Conservation (phyloP, 2,888 invertebrate genomes). For the Tyria jacobaeae region DNA sequence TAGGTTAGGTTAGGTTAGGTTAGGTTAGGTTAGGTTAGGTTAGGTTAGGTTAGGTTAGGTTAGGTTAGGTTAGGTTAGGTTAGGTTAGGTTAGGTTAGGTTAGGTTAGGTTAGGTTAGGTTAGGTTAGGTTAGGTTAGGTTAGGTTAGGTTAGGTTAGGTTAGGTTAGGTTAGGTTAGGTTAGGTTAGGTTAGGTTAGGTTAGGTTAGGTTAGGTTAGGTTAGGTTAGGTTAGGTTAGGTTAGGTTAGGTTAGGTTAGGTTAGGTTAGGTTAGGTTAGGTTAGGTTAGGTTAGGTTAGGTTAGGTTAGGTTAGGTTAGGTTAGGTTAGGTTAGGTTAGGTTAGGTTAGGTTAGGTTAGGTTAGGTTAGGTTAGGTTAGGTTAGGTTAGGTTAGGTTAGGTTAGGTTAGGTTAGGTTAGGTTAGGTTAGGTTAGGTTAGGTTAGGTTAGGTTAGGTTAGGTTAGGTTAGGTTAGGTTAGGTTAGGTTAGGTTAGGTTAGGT, state of each 20-base stretch:
- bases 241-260: conserved; percentile 28
- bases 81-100: conserved; percentile 29
- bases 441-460: conserved; percentile 25
- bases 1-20: conserved; percentile 36
- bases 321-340: conserved; percentile 28
- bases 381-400: conserved; percentile 31
- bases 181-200: conserved; percentile 28
- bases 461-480: conserved; percentile 26
- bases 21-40: conserved; percentile 35
- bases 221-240: conserved; percentile 30
- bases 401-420: conserved; percentile 25
- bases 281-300: conserved; percentile 35
- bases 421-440: conserved; percentile 25
- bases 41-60: conserved; percentile 35
- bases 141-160: conserved; percentile 24
- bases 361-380: conserved; percentile 34
- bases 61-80: conserved; percentile 29
- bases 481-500: conserved; percentile 26
- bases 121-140: conserved; percentile 35
- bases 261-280: conserved; percentile 35
- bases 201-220: conserved; percentile 31
- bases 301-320: conserved; percentile 33
- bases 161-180: conserved; percentile 23
- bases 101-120: conserved; percentile 38
- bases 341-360: conserved; percentile 34